phyloP scores from a whole-genome alignment of 2,797 vertebrate species.

The Aselliscus stoliczkanus region DNA sequence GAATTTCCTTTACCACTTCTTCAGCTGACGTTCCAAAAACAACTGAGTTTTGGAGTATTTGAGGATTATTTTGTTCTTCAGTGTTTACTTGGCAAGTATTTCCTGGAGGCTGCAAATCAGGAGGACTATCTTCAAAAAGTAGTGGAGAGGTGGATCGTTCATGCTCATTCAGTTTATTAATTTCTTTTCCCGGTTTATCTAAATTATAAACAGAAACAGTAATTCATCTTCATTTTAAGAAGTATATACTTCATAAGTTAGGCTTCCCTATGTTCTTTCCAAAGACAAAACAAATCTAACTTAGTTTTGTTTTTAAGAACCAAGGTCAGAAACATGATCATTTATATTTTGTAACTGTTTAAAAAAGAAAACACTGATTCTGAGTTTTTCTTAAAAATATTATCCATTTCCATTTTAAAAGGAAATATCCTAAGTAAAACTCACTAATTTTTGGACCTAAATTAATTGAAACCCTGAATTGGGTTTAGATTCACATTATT shows the following conservation, averaged over 20 bases:
- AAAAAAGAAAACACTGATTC: constrained; percentile 10
- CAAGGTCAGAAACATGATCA: constrained; percentile 1
- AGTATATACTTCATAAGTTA: not conserved
- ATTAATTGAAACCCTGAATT: not conserved
- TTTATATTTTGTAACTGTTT: constrained; percentile 14
- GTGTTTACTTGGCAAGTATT: constrained; percentile 13
- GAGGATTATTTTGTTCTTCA: constrained; percentile 59
- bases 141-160: constrained; percentile 83
- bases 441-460: not conserved
- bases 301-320: constrained; percentile 11
- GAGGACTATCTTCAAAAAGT: constrained; percentile 90
- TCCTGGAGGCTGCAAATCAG: constrained; percentile 45
- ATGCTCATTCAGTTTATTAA: constrained; percentile 31
- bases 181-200: constrained; percentile 63
- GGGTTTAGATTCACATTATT: not conserved
- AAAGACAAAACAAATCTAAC: constrained; percentile 10
- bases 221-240: constrained; percentile 1
- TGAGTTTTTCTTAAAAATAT: not conserved
- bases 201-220: constrained; percentile 43
- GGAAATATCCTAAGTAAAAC: not conserved
- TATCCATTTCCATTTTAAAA: constrained; percentile 34
- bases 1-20: constrained; percentile 96
- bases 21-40: constrained; percentile 92
- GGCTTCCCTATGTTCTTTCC: not conserved
- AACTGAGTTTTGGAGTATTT: constrained; percentile 67